Base-by-base conservation (phyloP, 2,113 vertebrate genomes). In the Brevimyrus niger region DNA sequence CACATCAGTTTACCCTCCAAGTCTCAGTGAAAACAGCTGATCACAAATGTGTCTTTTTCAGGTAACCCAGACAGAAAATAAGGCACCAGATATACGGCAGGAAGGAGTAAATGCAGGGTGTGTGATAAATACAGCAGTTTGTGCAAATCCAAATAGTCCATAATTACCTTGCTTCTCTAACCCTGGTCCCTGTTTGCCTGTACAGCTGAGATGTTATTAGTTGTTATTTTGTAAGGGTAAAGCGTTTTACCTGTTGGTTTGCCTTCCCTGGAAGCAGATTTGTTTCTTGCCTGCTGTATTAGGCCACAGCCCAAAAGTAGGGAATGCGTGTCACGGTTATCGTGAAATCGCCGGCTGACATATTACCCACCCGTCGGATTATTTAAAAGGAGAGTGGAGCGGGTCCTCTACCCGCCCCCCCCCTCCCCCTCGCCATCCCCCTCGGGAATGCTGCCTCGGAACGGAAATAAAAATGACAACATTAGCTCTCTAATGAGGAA, bases 401-500 rank as follows among this genome's bases (percentile, higher is more conserved):
- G 9, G 58, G 9, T 0, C 58, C 58, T 9, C 58, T 11, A n/a
- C n/a, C n/a, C n/a, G n/a, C n/a, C 23, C 11, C n/a, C 4, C 58
- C 58, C 44, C 42, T 42, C 23, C 11, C n/a, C 4, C 58, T n/a
- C 5, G 3, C 23, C n/a, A 23, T n/a, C 23, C 58, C 58, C 23
- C 35, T 42, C 6, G 2, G 73, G 35, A 80, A 27, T 13, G 65
- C 2, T 17, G 10, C 55, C 83, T 85, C 10, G 27, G 38, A 61
- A 47, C 51, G 38, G 27, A 87, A 73, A 48, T 83, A 88, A 88
- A 89, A 91, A 90, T 17, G 82, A 86, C 42, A 61, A 84, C 88
- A 76, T 89, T 89, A 90, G 47, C 76, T 61, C 46, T 42, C 7
- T 90, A 93, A 91, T 89, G 51, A 89, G 85, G 82, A 87, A 80